phyloP scores from a whole-genome alignment of 1,140 invertebrate species.

The Drosophila funebris region DNA sequence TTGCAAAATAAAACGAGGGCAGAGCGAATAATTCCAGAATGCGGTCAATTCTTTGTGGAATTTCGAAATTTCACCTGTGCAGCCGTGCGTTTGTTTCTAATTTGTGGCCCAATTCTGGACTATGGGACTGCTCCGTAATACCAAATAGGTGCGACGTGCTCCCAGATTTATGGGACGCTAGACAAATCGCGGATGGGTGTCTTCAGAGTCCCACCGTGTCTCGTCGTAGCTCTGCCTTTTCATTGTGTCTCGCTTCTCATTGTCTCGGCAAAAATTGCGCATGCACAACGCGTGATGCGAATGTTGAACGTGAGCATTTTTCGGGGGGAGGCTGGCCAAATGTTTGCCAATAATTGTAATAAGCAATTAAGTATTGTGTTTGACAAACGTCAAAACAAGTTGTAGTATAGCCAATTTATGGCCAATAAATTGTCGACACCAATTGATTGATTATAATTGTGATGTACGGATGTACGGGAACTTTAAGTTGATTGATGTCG shows the following conservation, averaged over 20 bases:
- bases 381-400: constrained; percentile 66
- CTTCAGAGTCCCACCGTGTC: not conserved
- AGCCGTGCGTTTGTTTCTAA: constrained; percentile 68
- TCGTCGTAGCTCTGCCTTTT: not conserved
- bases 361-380: constrained; percentile 75
- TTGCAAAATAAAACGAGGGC: not conserved
- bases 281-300: constrained; percentile 30
- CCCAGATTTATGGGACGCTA: constrained; percentile 5
- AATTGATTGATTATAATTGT: constrained; percentile 20
- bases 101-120: constrained; percentile 58
- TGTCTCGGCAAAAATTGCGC: constrained; percentile 36
- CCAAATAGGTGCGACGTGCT: constrained; percentile 61
- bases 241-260: constrained; percentile 13
- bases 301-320: constrained; percentile 11
- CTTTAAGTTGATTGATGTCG: constrained; percentile 29
- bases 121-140: constrained; percentile 56
- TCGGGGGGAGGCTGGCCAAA: constrained; percentile 36
- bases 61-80: constrained; percentile 68
- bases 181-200: constrained; percentile 12
- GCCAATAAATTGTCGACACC: constrained; percentile 58
- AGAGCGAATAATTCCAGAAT: constrained; percentile 48
- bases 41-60: constrained; percentile 68
- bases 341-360: constrained; percentile 52
- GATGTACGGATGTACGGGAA: no score
- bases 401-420: constrained; percentile 53